Evolutionary conservation across 2,888 invertebrate species (phyloP).

Genomic region (Tinea trinotella): DNA sequence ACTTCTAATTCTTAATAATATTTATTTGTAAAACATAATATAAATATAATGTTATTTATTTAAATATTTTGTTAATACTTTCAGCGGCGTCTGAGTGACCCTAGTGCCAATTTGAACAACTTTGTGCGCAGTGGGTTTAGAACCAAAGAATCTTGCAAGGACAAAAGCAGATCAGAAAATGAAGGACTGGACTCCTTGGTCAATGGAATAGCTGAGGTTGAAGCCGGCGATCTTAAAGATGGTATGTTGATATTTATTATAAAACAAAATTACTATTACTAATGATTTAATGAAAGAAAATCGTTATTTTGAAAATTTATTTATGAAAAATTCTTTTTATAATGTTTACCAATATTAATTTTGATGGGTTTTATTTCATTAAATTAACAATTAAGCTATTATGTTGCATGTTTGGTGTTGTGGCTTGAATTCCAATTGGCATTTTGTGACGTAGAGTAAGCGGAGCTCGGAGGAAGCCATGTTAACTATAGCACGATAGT

Average conservation of each 20-base stretch:
- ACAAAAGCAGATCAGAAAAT: constrained; percentile 90
- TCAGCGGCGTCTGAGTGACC: constrained; percentile 91
- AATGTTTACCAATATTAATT: too few species aligned
- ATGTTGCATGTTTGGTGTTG: neutral
- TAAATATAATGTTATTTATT: too few species aligned
- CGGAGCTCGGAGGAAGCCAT: constrained; percentile 30
- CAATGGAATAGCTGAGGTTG: constrained; percentile 90
- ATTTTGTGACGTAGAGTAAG: neutral
- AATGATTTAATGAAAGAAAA: neutral
- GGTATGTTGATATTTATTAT: constrained; percentile 69
- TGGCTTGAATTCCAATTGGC: neutral
- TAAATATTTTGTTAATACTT: constrained; percentile 23
- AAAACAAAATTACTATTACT: too few species aligned
- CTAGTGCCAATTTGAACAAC: constrained; percentile 90
- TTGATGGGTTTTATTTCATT: too few species aligned
- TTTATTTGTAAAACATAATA: too few species aligned
- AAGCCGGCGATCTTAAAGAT: constrained; percentile 93
- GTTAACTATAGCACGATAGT: constrained; percentile 3
- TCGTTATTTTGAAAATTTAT: neutral
- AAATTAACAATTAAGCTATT: neutral
- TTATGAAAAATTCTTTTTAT: too few species aligned
- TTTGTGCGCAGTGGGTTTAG: constrained; percentile 89
- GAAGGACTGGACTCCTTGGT: constrained; percentile 91
- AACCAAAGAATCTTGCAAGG: constrained; percentile 76
- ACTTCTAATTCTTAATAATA: too few species aligned